Conservation (phyloP, 2,113 vertebrate species). For the Carlito syrichta region DNA sequence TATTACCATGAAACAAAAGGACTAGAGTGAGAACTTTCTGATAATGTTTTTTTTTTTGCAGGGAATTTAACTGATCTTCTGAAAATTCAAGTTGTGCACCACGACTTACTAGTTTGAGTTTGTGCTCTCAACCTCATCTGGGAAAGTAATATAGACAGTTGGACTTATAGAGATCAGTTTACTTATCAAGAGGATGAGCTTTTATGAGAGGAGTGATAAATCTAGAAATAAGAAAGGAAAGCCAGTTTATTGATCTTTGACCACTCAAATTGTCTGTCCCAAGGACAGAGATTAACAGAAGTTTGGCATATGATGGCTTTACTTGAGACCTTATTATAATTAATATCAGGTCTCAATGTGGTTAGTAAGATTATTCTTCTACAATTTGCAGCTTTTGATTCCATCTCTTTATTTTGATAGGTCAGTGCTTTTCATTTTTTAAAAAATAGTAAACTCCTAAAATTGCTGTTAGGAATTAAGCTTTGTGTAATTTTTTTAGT, state of each 20-base stretch:
- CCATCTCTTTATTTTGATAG: not conserved
- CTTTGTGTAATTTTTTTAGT: conserved; percentile 13
- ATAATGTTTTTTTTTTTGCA: not conserved
- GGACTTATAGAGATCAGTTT: not conserved
- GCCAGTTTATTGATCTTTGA: not conserved
- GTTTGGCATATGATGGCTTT: not conserved
- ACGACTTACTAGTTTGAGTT: not conserved
- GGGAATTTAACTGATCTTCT: not conserved
- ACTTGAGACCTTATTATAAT: not conserved
- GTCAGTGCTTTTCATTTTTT: not conserved
- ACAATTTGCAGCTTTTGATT: not conserved
- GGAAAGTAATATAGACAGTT: not conserved
- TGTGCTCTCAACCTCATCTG: not conserved
- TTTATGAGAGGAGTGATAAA: not conserved
- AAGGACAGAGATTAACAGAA: not conserved
- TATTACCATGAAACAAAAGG: not conserved
- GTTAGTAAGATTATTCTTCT: not conserved
- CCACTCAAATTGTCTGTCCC: not conserved
- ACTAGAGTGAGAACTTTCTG: not conserved
- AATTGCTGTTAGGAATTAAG: not conserved
- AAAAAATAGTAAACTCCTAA: not conserved
- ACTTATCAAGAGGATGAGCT: not conserved
- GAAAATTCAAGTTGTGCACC: not conserved
- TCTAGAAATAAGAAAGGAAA: not conserved
- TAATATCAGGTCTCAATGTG: not conserved